Percentiles rank a stretch among this genome's conserved stretches.
phyloP scores from a whole-genome alignment of 2,113 vertebrate species.

The Colius striatus region DNA sequence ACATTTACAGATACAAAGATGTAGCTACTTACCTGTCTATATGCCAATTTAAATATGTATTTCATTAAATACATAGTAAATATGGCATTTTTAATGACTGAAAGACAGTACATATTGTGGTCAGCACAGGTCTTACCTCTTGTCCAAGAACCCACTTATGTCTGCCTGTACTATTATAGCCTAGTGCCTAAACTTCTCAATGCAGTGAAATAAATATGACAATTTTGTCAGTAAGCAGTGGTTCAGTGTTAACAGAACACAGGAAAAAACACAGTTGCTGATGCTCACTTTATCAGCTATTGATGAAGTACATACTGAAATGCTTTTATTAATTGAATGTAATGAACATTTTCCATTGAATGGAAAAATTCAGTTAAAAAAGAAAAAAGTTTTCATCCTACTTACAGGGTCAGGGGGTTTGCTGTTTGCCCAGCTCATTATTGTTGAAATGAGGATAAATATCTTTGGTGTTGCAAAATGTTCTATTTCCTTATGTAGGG shows the following conservation, averaged over 20 bases:
- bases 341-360: background rate
- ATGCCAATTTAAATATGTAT: background rate
- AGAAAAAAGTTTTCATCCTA: background rate
- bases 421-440: conserved; percentile 91
- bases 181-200: background rate
- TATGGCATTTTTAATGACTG: background rate
- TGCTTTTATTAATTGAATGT: background rate
- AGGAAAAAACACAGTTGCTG: background rate
- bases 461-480: conserved; percentile 81
- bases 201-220: background rate
- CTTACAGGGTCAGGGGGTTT: conserved; percentile 84
- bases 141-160: background rate
- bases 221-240: background rate
- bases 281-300: background rate
- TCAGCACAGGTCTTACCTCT: background rate
- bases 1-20: background rate
- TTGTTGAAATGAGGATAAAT: conserved; percentile 91
- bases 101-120: background rate
- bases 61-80: background rate
- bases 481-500: conserved; percentile 76
- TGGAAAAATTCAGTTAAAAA: background rate
- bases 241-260: background rate
- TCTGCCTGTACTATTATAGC: background rate
- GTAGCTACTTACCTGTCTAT: background rate
- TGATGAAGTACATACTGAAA: background rate